Percentiles rank a stretch among this genome's conserved stretches.
phyloP scores from a whole-genome alignment of 1,140 invertebrate species.

The Xylocopa sonorina region DNA sequence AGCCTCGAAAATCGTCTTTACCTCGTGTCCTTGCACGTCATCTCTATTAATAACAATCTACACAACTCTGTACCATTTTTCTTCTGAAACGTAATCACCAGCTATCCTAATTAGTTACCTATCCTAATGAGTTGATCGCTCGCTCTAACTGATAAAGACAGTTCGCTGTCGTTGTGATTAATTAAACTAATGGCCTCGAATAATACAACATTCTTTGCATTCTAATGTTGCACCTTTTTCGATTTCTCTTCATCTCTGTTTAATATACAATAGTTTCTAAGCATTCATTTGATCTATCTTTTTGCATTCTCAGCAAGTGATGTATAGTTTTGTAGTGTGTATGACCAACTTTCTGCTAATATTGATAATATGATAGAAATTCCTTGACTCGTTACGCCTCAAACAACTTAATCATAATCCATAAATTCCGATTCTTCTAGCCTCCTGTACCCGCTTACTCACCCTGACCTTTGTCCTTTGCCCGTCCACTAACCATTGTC shows the following conservation, averaged over 20 bases:
- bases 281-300: slow-evolving; percentile 97
- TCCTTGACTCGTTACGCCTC: too few relatives aligned
- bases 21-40: slow-evolving; percentile 99
- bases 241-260: slow-evolving; percentile 99
- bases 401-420: too few relatives aligned
- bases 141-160: slow-evolving; percentile 97
- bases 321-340: slow-evolving; percentile 99
- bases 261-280: slow-evolving; percentile 99
- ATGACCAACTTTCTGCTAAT: too few relatives aligned
- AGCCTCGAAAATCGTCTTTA: slow-evolving; percentile 99
- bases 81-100: slow-evolving; percentile 98
- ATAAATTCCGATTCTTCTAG: too few relatives aligned
- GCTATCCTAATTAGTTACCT: too few relatives aligned
- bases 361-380: too few relatives aligned
- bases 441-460: too few relatives aligned
- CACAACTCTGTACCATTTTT: slow-evolving; percentile 99
- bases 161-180: slow-evolving; percentile 99
- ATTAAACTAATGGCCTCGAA: slow-evolving; percentile 99
- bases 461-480: too few relatives aligned
- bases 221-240: slow-evolving; percentile 99
- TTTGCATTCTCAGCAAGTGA: slow-evolving; percentile 96
- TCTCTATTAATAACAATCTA: slow-evolving; percentile 99
- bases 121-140: slow-evolving; percentile 99
- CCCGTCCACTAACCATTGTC: too few relatives aligned
- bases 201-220: slow-evolving; percentile 99